Percentiles rank a stretch among this genome's conserved stretches.
Evolutionary conservation across 2,113 vertebrate species (phyloP).

Genomic region (Butastur rufipennis): DNA sequence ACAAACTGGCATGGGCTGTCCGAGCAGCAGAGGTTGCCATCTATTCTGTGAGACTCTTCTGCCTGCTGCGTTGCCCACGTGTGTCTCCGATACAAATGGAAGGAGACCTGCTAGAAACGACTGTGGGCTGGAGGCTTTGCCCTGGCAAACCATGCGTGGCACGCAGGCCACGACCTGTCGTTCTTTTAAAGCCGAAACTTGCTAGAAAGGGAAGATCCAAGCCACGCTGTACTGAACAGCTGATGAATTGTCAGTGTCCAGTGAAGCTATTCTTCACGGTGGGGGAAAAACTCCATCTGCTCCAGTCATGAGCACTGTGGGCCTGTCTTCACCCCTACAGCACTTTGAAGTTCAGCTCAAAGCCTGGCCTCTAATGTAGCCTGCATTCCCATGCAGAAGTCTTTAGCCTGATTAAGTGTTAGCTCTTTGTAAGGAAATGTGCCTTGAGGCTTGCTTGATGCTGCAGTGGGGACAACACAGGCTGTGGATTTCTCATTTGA

Average conservation of each 20-base stretch:
- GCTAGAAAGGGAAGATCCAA: not conserved
- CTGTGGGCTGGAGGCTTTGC: not conserved
- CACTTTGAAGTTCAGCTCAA: not conserved
- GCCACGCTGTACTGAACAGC: fast-evolving
- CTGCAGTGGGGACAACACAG: not conserved
- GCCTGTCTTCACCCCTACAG: not conserved
- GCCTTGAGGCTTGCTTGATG: not conserved
- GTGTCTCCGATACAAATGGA: not conserved
- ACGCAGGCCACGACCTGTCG: fast-evolving
- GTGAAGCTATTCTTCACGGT: not conserved
- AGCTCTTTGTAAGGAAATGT: not conserved
- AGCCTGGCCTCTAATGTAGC: not conserved
- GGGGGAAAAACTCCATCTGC: not conserved
- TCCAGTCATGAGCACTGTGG: not conserved
- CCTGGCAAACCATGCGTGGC: not conserved
- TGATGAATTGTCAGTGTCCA: not conserved
- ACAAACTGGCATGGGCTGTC: not conserved
- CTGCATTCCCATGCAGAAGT: not conserved
- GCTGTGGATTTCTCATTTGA: not conserved
- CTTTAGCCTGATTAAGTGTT: not conserved
- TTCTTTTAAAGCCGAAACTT: not conserved
- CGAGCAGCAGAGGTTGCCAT: not conserved
- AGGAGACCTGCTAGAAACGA: not conserved
- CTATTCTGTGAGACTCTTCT: not conserved
- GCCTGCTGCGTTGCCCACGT: fast-evolving